These are phyloP conservation scores for Vidua macroura DNA, from an alignment of 2,113 vertebrate genomes.

Conservation along the genomic window DNA sequence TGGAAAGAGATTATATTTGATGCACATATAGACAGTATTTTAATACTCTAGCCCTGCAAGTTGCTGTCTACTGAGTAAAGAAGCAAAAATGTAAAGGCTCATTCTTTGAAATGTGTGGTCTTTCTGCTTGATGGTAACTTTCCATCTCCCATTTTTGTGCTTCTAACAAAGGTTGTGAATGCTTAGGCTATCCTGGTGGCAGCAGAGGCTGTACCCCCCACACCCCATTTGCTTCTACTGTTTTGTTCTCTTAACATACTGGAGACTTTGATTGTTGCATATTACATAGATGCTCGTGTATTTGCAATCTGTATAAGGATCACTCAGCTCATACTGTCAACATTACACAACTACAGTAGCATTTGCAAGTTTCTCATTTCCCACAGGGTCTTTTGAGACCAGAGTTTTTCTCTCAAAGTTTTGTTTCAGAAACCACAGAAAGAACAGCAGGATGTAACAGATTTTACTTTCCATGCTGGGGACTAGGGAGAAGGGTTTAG, in stretches of 20 bases:
- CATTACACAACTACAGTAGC: slow-evolving; percentile 73
- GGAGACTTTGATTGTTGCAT: neutral
- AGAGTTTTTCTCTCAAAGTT: slow-evolving; percentile 70
- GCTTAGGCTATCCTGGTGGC: neutral
- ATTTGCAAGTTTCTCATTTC: slow-evolving; percentile 69
- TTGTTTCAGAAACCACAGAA: slow-evolving; percentile 75
- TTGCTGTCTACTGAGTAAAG: neutral
- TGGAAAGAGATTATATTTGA: neutral
- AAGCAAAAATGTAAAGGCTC: neutral
- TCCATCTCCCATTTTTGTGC: neutral
- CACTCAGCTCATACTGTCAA: slow-evolving; percentile 58
- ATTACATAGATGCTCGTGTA: neutral
- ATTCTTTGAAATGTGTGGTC: neutral
- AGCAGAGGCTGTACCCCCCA: neutral
- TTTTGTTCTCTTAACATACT: neutral
- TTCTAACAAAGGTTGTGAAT: neutral
- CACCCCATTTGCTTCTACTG: neutral
- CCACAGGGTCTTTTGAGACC: slow-evolving; percentile 69
- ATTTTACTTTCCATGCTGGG: slow-evolving; percentile 56
- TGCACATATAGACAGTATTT: neutral
- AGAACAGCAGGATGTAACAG: slow-evolving; percentile 69
- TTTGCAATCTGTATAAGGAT: slow-evolving; percentile 61
- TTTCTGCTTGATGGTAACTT: neutral
- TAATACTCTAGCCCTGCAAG: neutral
- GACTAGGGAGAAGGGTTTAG: slow-evolving; percentile 39